Evolutionary conservation across 92 coral and sea anemone species (phyloP).

Genomic region (Pocillopora grandis): DNA sequence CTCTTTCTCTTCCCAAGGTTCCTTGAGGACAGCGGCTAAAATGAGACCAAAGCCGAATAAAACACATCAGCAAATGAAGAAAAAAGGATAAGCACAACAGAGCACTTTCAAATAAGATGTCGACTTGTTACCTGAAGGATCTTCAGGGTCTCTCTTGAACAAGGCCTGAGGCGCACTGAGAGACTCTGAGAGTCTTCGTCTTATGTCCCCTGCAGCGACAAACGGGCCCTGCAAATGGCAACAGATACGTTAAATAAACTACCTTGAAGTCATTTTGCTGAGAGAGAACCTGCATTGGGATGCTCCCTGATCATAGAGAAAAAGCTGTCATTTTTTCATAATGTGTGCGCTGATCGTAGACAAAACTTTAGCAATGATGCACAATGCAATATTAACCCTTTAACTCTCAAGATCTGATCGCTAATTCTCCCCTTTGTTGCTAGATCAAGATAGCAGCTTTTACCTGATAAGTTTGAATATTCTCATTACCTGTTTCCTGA

Average conservation of each 20-base stretch:
- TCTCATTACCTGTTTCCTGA: no score
- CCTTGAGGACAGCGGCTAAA: conserved; percentile 93
- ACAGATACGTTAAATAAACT: conserved; percentile 2
- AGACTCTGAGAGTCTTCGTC: conserved; percentile 88
- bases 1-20: conserved; percentile 95
- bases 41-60: not conserved
- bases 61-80: not conserved
- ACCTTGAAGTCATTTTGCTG: not conserved
- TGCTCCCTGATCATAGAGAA: no score
- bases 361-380: no score
- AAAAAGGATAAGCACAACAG: not conserved
- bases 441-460: no score
- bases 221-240: conserved; percentile 60
- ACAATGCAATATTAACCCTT: no score
- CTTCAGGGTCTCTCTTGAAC: conserved; percentile 95
- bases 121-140: conserved; percentile 86
- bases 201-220: conserved; percentile 96
- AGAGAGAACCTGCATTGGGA: not conserved
- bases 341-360: no score
- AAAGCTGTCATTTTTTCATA: no score
- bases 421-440: no score
- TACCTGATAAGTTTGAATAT: no score
- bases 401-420: no score
- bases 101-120: not conserved
- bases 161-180: conserved; percentile 87